phyloP scores from a whole-genome alignment of 2,797 vertebrate genomes.

The Poliocrania exsul region DNA sequence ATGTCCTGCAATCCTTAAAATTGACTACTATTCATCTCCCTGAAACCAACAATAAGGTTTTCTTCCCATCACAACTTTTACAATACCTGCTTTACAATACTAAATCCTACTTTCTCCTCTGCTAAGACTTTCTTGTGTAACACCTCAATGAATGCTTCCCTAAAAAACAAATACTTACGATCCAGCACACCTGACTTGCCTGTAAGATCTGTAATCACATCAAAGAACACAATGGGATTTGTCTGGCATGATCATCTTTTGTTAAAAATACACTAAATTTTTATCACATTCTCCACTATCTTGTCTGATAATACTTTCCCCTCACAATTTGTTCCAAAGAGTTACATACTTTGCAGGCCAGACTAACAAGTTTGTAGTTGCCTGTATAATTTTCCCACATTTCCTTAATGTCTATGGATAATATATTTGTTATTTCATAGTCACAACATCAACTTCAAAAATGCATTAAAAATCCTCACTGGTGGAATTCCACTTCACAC shows the following conservation, averaged over 20 bases:
- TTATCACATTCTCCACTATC: constrained; percentile 19
- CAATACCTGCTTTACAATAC: not conserved
- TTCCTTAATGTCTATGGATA: constrained; percentile 30
- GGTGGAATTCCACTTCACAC: constrained; percentile 17
- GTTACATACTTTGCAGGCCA: constrained; percentile 12
- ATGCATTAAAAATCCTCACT: constrained; percentile 18
- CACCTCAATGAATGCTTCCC: not conserved
- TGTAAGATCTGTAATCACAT: constrained; percentile 9
- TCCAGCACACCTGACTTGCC: not conserved
- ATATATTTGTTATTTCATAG: constrained; percentile 15
- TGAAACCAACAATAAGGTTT: not conserved
- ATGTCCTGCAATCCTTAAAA: not conserved
- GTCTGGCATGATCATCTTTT: not conserved
- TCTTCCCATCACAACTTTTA: not conserved
- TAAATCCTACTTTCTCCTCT: not conserved
- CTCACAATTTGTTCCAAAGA: constrained; percentile 28
- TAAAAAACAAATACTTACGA: not conserved
- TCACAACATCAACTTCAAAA: constrained; percentile 48
- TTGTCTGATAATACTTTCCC: constrained; percentile 13
- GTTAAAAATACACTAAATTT: not conserved
- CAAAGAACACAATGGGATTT: constrained; percentile 21
- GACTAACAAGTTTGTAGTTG: constrained; percentile 40
- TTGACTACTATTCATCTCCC: not conserved
- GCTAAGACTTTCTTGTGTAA: not conserved
- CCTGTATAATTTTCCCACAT: constrained; percentile 13